These are phyloP conservation scores for Bradypus variegatus DNA, from an alignment of 2,797 vertebrate genomes.

Conservation along the genomic window DNA sequence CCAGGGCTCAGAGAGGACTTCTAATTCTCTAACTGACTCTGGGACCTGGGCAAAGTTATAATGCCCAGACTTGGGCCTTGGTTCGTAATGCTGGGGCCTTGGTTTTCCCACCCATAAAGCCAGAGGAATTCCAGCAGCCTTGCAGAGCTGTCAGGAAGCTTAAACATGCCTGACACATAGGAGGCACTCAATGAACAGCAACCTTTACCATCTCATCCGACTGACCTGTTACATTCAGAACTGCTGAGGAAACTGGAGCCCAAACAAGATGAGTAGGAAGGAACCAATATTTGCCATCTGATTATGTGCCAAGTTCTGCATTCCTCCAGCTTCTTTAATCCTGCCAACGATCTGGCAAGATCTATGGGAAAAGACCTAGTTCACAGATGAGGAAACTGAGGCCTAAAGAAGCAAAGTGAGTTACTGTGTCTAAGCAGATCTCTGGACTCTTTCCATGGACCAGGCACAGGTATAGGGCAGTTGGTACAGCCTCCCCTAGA, in stretches of 20 bases:
- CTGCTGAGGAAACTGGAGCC: background rate
- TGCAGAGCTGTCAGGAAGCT: background rate
- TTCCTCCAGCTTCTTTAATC: background rate
- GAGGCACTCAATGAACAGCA: background rate
- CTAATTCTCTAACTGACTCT: background rate
- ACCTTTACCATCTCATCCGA: background rate
- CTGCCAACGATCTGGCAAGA: background rate
- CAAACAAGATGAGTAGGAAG: background rate
- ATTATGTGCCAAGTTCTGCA: background rate
- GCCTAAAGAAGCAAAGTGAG: background rate
- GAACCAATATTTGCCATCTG: background rate
- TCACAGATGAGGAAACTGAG: background rate
- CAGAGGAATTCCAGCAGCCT: background rate
- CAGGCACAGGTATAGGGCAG: background rate
- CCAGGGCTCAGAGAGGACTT: background rate
- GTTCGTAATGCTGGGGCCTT: background rate
- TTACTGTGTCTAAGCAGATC: background rate
- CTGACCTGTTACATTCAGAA: background rate
- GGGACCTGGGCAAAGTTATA: too few species aligned
- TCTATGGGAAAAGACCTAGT: background rate
- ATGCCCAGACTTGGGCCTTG: too few species aligned
- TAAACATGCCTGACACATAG: background rate
- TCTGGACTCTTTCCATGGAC: background rate
- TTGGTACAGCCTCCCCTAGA: background rate
- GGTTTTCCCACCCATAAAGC: background rate